Conservation (phyloP, 2,113 vertebrate genomes). For the Gallinago undulata region DNA sequence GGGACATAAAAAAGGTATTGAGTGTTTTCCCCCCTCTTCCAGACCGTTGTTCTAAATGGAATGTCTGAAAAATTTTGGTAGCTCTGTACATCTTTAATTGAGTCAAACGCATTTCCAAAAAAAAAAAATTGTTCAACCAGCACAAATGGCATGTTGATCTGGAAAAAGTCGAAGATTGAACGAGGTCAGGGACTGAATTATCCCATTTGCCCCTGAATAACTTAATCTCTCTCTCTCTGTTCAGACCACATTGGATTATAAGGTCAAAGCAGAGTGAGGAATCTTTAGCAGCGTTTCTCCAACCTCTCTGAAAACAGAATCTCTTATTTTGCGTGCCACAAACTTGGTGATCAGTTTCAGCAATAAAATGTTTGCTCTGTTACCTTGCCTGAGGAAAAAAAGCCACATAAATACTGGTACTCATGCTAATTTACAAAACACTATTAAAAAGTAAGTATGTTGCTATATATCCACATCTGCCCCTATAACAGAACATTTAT, state of each 20-base stretch:
- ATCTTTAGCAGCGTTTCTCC: constrained; percentile 64
- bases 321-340: constrained; percentile 24
- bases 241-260: constrained; percentile 73
- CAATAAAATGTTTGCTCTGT: constrained; percentile 29
- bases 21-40: not conserved
- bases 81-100: constrained; percentile 28
- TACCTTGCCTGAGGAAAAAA: constrained; percentile 3
- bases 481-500: not conserved
- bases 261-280: constrained; percentile 65
- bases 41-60: not conserved
- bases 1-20: fast-evolving
- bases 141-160: constrained; percentile 65
- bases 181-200: constrained; percentile 69
- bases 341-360: constrained; percentile 49
- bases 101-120: constrained; percentile 29
- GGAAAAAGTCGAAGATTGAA: constrained; percentile 53
- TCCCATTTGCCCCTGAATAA: constrained; percentile 65
- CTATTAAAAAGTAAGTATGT: not conserved
- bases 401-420: not conserved
- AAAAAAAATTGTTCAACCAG: constrained; percentile 45
- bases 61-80: not conserved
- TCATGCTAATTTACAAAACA: constrained; percentile 22
- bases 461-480: not conserved
- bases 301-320: constrained; percentile 39
- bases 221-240: constrained; percentile 67